phyloP scores from a whole-genome alignment of 1,140 invertebrate genomes.

The Tribolium madens region DNA sequence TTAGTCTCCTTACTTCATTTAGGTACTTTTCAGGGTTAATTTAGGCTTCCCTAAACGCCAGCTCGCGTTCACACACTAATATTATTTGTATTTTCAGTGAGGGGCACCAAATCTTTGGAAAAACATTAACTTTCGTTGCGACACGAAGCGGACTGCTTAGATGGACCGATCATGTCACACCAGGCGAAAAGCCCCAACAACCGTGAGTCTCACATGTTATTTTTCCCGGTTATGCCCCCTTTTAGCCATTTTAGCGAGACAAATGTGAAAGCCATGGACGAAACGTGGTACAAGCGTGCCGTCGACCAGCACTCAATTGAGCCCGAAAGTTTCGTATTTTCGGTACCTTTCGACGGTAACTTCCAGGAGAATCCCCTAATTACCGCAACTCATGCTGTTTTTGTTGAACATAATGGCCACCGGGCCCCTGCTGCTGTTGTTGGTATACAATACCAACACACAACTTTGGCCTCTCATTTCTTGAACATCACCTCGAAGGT shows the following conservation, averaged over 20 bases:
- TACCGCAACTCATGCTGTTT: constrained; percentile 91
- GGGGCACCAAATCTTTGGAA: constrained; percentile 87
- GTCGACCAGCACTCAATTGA: constrained; percentile 90
- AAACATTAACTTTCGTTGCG: constrained; percentile 86
- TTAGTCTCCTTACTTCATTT: background rate
- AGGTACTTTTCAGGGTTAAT: constrained; percentile 13
- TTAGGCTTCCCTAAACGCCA: background rate
- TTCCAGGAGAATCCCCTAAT: constrained; percentile 76
- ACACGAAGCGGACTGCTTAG: constrained; percentile 89
- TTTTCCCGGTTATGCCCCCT: background rate
- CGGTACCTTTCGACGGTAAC: constrained; percentile 88
- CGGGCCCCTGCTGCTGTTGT: constrained; percentile 91
- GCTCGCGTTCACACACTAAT: background rate
- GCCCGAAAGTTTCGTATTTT: constrained; percentile 91
- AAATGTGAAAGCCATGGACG: constrained; percentile 87
- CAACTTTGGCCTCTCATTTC: constrained; percentile 84
- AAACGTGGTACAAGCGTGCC: constrained; percentile 92
- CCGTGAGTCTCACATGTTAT: constrained; percentile 68
- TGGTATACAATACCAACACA: constrained; percentile 87
- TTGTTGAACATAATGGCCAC: constrained; percentile 85
- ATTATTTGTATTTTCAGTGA: constrained; percentile 74
- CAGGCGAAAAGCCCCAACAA: constrained; percentile 71
- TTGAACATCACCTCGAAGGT: constrained; percentile 88
- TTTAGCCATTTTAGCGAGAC: constrained; percentile 85
- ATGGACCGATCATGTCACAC: constrained; percentile 80